These are phyloP conservation scores for Etheostoma perlongum DNA, from an alignment of 2,797 vertebrate species.

Conservation along the genomic window DNA sequence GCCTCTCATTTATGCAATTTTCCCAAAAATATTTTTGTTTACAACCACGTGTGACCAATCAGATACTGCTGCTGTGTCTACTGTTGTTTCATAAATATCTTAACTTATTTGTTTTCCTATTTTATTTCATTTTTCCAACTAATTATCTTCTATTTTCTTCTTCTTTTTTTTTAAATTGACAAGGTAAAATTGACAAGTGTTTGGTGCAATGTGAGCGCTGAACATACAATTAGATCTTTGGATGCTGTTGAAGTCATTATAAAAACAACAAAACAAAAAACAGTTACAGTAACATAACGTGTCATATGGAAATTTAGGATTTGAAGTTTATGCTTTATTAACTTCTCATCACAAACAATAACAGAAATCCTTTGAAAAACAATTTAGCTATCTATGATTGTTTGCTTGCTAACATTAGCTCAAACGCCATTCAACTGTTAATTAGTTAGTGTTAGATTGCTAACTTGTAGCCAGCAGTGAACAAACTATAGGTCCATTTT, in stretches of 20 bases:
- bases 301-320: too few species aligned
- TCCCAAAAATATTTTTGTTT: background rate
- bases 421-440: too few species aligned
- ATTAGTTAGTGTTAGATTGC: too few species aligned
- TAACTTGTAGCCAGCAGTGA: too few species aligned
- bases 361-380: too few species aligned
- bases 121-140: background rate
- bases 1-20: background rate
- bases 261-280: background rate
- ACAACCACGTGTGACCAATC: background rate
- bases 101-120: background rate
- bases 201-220: slow-evolving; percentile 14
- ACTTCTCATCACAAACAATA: too few species aligned
- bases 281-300: too few species aligned
- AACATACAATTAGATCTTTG: background rate
- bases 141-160: background rate
- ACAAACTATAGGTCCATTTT: too few species aligned
- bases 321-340: too few species aligned
- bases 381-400: too few species aligned
- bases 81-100: background rate
- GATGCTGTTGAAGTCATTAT: background rate
- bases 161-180: too few species aligned
- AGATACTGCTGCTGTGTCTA: background rate
- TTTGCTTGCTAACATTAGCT: too few species aligned
- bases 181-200: background rate